phyloP scores from a whole-genome alignment of 2,888 invertebrate species.

The Tillus elongatus region DNA sequence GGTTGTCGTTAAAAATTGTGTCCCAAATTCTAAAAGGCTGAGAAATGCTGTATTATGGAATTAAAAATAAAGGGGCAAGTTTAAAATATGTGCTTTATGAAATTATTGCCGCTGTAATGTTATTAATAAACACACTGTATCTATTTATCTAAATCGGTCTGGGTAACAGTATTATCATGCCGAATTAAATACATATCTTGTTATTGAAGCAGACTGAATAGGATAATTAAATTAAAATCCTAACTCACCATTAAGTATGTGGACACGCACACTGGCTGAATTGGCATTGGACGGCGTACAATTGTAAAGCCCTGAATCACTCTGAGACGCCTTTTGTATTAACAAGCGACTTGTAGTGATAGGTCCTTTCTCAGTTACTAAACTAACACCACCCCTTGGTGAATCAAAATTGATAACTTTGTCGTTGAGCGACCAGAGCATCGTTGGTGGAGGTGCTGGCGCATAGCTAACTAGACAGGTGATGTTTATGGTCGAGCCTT shows the following conservation, averaged over 20 bases:
- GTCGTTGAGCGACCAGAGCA: slow-evolving; percentile 74
- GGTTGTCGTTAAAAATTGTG: too few species aligned
- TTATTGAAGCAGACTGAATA: too few species aligned
- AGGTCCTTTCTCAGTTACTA: slow-evolving; percentile 78
- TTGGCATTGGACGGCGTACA: slow-evolving; percentile 80
- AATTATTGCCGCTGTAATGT: too few species aligned
- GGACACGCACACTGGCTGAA: slow-evolving; percentile 68
- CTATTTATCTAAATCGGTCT: too few species aligned
- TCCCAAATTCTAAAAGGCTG: too few species aligned
- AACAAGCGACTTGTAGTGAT: slow-evolving; percentile 75
- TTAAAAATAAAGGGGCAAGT: too few species aligned
- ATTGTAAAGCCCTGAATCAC: slow-evolving; percentile 75
- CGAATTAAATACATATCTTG: too few species aligned
- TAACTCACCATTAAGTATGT: slow-evolving; percentile 75
- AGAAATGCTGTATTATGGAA: too few species aligned
- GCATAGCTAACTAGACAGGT: slow-evolving; percentile 77
- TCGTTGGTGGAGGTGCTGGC: slow-evolving; percentile 74
- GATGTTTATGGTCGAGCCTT: slow-evolving; percentile 80
- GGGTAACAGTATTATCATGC: too few species aligned
- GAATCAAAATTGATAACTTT: slow-evolving; percentile 87
- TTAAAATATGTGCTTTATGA: too few species aligned
- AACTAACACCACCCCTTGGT: slow-evolving; percentile 76
- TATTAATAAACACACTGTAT: too few species aligned
- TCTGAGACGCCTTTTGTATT: slow-evolving; percentile 70
- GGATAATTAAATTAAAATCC: too few species aligned